These are phyloP conservation scores for Drosophila albomicans DNA, from an alignment of 1,140 invertebrate species.

Conservation along the genomic window DNA sequence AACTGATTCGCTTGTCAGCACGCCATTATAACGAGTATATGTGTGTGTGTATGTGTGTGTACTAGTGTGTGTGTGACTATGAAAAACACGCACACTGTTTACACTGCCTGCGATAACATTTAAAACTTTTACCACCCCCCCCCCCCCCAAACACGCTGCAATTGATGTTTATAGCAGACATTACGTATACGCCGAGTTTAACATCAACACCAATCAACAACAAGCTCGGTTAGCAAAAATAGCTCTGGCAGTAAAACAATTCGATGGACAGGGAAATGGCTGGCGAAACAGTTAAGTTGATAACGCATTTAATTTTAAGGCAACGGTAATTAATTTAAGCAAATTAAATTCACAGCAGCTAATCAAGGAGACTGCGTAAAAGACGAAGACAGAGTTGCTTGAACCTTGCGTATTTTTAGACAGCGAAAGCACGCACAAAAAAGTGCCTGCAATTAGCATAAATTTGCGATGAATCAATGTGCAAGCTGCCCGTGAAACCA, in stretches of 20 bases:
- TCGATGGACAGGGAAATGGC: neutral
- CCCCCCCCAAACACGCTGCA: slow-evolving; percentile 32
- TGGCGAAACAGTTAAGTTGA: slow-evolving; percentile 52
- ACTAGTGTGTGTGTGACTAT: slow-evolving; percentile 7
- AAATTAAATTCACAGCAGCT: slow-evolving; percentile 50
- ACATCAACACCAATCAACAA: slow-evolving; percentile 4
- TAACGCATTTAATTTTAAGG: slow-evolving; percentile 66
- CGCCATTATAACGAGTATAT: slow-evolving; percentile 19
- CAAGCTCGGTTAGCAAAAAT: neutral
- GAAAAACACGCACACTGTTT: slow-evolving; percentile 20
- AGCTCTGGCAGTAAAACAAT: slow-evolving; percentile 19
- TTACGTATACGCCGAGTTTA: slow-evolving; percentile 54
- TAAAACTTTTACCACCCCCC: slow-evolving; percentile 44
- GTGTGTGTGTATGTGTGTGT: neutral
- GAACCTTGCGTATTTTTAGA: slow-evolving; percentile 59
- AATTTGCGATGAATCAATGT: slow-evolving; percentile 76
- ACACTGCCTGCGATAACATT: slow-evolving; percentile 27
- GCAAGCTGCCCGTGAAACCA: neutral
- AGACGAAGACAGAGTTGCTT: neutral
- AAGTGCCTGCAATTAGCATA: slow-evolving; percentile 74
- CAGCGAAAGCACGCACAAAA: slow-evolving; percentile 16
- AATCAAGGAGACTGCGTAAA: slow-evolving; percentile 40
- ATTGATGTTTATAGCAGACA: slow-evolving; percentile 56
- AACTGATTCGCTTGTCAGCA: slow-evolving; percentile 45
- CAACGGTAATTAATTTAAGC: slow-evolving; percentile 46